Percentiles rank a stretch among this genome's conserved stretches.
phyloP scores from a whole-genome alignment of 2,888 invertebrate genomes.

The Lasioglossum calceatum region DNA sequence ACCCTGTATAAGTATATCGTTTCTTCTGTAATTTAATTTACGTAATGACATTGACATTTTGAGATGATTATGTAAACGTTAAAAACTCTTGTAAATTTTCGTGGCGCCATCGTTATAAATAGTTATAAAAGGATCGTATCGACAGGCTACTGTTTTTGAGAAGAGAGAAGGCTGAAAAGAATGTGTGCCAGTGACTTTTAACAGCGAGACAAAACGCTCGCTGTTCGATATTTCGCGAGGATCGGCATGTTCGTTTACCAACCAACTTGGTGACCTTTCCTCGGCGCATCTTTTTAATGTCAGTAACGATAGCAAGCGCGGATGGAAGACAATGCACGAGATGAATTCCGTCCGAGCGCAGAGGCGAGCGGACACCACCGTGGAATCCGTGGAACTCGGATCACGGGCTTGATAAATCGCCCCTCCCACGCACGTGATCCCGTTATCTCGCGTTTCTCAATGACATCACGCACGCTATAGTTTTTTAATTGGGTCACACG shows the following conservation, averaged over 20 bases:
- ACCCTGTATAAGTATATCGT: no score
- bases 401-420: constrained; percentile 35
- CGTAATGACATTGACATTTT: no score
- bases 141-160: no score
- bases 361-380: neutral
- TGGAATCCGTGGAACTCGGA: constrained; percentile 36
- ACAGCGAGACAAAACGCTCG: neutral
- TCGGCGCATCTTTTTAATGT: constrained; percentile 54
- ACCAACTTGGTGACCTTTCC: constrained; percentile 50
- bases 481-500: constrained; percentile 42
- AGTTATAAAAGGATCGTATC: no score
- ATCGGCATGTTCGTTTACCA: constrained; percentile 4
- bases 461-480: constrained; percentile 37
- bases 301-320: constrained; percentile 28
- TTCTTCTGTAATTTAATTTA: no score
- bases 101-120: no score
- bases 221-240: constrained; percentile 58
- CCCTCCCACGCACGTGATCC: constrained; percentile 44
- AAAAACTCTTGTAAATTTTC: no score
- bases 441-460: constrained; percentile 44
- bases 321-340: neutral
- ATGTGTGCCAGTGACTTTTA: constrained; percentile 33
- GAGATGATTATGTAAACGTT: no score
- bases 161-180: neutral
- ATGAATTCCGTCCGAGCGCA: neutral